Evolutionary conservation across 2,797 vertebrate genomes (phyloP).

Genomic region (Chaetophractus vellerosus): DNA sequence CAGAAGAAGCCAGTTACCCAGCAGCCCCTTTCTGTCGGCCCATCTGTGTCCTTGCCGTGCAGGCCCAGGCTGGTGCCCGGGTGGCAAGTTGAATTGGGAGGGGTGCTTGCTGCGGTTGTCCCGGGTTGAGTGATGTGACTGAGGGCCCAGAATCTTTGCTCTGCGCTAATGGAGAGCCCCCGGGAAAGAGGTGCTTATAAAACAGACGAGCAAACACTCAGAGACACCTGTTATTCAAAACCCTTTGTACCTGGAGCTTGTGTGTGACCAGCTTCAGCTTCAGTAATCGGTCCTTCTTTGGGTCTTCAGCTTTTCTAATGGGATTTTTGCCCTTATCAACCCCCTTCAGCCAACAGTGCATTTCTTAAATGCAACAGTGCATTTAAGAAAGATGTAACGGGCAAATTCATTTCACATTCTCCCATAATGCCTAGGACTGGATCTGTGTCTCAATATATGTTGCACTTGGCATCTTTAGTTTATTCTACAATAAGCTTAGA

Average conservation of each 20-base stretch:
- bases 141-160: not conserved
- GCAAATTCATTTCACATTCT: not conserved
- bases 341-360: not conserved
- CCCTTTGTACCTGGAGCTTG: not conserved
- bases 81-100: not conserved
- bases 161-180: not conserved
- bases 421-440: not conserved
- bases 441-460: not conserved
- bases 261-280: not conserved
- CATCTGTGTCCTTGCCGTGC: not conserved
- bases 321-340: not conserved
- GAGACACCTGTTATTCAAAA: not conserved
- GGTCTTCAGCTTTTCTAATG: not conserved
- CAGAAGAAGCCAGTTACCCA: too few relatives aligned
- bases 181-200: not conserved
- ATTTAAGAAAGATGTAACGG: not conserved
- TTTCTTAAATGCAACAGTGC: not conserved
- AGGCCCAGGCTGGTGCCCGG: not conserved
- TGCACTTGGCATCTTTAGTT: not conserved
- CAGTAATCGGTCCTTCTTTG: not conserved
- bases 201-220: not conserved
- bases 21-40: not conserved
- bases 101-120: not conserved
- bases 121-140: not conserved
- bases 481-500: not conserved